Evolutionary conservation across 2,113 vertebrate genomes (phyloP), one percentile per base, ranked within the genome.

Genomic region (Manacus vitellinus): DNA sequence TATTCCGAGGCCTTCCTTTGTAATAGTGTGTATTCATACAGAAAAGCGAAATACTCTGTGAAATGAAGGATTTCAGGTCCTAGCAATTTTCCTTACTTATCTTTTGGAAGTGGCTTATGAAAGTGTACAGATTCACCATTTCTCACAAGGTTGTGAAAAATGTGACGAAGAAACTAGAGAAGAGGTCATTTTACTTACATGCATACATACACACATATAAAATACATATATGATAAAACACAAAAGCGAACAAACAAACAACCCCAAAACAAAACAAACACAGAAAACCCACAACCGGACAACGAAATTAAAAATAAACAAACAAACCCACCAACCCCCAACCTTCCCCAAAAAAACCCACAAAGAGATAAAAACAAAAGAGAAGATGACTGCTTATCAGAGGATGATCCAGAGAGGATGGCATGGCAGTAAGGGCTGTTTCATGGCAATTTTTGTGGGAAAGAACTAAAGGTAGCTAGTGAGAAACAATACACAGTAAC

Each of bases 271-370:
- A 22, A 17, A 1, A 18, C 10, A 14, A 13, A 21, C 12, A 21
- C 11, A n/a, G 19, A 31, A 24, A 14, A 12, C 4, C 6, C 11
- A 6, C 31, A 63, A 4, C 21, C 10, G 63, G 28, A 7, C 61
- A 63, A 41, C 16, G 6, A 73, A 56, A 33, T 56, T 8, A 20
- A 33, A 46, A 56, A 13, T 2, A 35, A 58, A 52, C 14, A 44
- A 44, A 44, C 17, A 23, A 9, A 0, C 0, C 5, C 44, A 20
- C 44, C 8, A 46, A 46, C 44, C 20, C 49, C 10, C 24, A 14
- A 27, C 2, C 24, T 14, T 51, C 24, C 24, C 49, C 12, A 4
- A 10, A 30, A 8, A n/a, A 10, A 7, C 4, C 9, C 15, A 9
- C 17, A 44, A 43, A 44, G 9, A 44, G 51, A 66, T 51, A 51